Evolutionary conservation across 1,140 invertebrate species (phyloP), one percentile per base, ranked within the genome.

Genomic region (Cyclargus thomasi): DNA sequence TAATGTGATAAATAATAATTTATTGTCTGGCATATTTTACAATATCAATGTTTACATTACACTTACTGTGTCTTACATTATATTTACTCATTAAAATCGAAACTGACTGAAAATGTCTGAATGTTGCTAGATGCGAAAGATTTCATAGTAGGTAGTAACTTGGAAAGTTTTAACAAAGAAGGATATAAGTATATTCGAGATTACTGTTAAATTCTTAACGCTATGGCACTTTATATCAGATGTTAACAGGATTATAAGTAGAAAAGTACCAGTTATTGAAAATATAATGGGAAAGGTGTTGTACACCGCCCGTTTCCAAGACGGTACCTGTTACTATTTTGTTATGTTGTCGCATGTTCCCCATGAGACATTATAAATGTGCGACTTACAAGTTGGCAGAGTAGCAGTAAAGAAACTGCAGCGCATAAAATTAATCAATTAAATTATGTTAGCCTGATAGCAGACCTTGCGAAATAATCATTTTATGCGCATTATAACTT

Each of bases 1-100:
- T 75, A 72, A 74, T 78, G 81, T 90, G 90, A 90, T 91, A 91
- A 91, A 91, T 91, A 91, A 91, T 91, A 91, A 91, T 91, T 91
- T 91, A 91, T 91, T 91, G 90, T 91, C 89, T 90, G 82, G 86
- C 88, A 80, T 90, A 91, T 86, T 89, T 89, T 91, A 89, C 86
- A 88, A 85, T 89, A 89, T 88, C 83, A 86, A 83, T 81, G 81
- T 85, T 80, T 84, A 86, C 77, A 75, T 79, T 79, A 81, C 72
- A 64, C 67, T 16, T 66, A 55, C 23, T 17, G 65, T 59, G 53
- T 59, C 65, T 35, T 66, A 66, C 53, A 65, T 35, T 65, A 65
- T 65, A 23, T 55, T 29, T 66, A 55, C 20, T 53, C 55, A 59
- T 59, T 17, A 59, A 59, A 59, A 11, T 59, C 18, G 55, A 59